Evolutionary conservation across 2,113 vertebrate species (phyloP).

Genomic region (Orientallactaga bullata): DNA sequence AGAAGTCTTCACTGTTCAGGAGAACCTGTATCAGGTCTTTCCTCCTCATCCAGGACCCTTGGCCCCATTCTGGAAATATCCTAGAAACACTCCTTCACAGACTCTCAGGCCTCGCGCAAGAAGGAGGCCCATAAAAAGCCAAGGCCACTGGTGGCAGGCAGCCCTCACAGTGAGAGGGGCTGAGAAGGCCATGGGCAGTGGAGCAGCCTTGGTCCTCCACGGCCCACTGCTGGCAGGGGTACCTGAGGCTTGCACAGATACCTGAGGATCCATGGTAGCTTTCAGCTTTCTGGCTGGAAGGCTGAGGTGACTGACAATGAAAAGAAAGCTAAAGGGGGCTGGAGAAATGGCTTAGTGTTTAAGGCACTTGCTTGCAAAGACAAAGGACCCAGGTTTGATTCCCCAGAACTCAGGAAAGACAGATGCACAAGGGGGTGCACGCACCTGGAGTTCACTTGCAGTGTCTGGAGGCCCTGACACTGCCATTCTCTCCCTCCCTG

Average conservation of each 20-base stretch:
- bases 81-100: background rate
- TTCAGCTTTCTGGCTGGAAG: background rate
- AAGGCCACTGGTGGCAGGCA: background rate
- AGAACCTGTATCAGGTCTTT: background rate
- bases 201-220: background rate
- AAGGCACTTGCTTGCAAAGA: too few relatives aligned
- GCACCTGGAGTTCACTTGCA: too few relatives aligned
- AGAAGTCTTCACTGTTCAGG: background rate
- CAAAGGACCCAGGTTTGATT: too few relatives aligned
- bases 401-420: too few relatives aligned
- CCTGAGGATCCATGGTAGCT: background rate
- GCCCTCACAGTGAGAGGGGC: background rate
- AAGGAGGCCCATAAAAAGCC: too few relatives aligned
- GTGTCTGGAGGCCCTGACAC: too few relatives aligned
- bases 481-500: too few relatives aligned
- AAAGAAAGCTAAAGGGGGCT: background rate
- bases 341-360: too few relatives aligned
- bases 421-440: too few relatives aligned
- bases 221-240: background rate
- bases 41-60: background rate
- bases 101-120: too few relatives aligned
- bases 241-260: fast-evolving
- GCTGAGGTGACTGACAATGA: background rate
- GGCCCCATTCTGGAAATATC: fast-evolving
- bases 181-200: too few relatives aligned